phyloP scores from a whole-genome alignment of 2,113 vertebrate genomes.

The Cyrtonyx montezumae region DNA sequence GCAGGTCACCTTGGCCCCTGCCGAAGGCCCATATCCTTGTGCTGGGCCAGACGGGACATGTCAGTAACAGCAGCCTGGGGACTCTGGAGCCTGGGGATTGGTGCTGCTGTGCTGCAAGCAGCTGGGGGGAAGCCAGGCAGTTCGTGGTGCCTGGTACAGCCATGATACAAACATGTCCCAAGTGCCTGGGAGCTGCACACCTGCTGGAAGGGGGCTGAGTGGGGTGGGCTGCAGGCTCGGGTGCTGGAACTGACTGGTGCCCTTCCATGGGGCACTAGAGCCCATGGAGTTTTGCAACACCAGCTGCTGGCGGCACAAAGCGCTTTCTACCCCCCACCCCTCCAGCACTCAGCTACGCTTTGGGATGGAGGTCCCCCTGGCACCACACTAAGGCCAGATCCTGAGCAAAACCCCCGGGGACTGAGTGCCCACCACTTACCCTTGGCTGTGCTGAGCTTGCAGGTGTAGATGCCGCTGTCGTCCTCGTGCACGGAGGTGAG shows the following conservation, averaged over 20 bases:
- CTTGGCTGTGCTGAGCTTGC: constrained; percentile 97
- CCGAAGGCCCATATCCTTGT: background rate
- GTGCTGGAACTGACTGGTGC: background rate
- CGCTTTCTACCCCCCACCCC: too few relatives aligned
- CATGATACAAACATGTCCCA: background rate
- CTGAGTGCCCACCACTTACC: constrained; percentile 71
- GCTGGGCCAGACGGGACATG: background rate
- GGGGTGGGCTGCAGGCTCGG: background rate
- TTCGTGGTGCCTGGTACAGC: background rate
- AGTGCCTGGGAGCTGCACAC: fast-evolving
- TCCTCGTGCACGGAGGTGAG: constrained; percentile 98
- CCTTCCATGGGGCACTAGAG: background rate
- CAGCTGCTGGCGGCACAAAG: background rate
- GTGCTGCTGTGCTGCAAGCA: background rate
- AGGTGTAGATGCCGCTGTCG: constrained; percentile 93
- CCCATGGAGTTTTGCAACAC: background rate
- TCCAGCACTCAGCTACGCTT: background rate
- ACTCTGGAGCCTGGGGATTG: background rate
- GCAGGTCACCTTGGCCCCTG: background rate
- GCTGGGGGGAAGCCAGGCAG: background rate
- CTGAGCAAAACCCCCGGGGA: background rate
- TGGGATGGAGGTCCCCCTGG: background rate
- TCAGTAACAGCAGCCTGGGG: background rate
- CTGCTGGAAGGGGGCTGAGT: background rate
- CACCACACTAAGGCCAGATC: fast-evolving